A percentile compares a stretch with the other conserved stretches of the same genome.
Evolutionary conservation across 1,140 invertebrate species (phyloP).

Genomic region (Ips typographus): DNA sequence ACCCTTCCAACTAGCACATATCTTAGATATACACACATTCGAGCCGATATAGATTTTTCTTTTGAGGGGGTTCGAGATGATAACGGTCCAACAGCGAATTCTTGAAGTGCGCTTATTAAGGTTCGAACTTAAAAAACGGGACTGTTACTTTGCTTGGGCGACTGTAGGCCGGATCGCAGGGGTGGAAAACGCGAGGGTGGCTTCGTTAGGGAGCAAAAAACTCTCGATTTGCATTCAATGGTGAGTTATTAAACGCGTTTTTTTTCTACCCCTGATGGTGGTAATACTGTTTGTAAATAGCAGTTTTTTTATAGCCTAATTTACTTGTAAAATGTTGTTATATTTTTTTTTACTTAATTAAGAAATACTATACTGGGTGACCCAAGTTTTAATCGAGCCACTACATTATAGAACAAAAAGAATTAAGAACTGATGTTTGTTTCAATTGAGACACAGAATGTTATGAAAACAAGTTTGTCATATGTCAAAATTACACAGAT

Average conservation of each 20-base stretch:
- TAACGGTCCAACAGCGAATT: not conserved
- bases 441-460: not conserved
- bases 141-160: conserved; percentile 9
- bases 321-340: too few species aligned
- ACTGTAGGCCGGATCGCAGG: conserved; percentile 14
- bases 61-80: not conserved
- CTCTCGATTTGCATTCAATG: conserved; percentile 14
- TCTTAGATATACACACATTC: not conserved
- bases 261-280: conserved; percentile 11
- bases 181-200: conserved; percentile 23
- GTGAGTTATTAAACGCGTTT: conserved; percentile 14
- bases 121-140: not conserved
- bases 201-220: conserved; percentile 16
- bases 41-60: not conserved
- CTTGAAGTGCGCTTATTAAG: not conserved
- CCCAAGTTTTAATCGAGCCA: not conserved
- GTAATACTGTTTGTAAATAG: conserved; percentile 9
- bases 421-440: not conserved
- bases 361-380: not conserved
- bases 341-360: not conserved
- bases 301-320: not conserved
- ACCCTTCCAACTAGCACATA: not conserved
- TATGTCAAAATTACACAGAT: too few species aligned
- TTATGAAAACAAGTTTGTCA: too few species aligned
- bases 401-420: not conserved